A percentile compares a stretch with the other conserved stretches of the same genome.
Evolutionary conservation across 2,888 invertebrate species (phyloP).

Genomic region (Oxystoma pomonae): DNA sequence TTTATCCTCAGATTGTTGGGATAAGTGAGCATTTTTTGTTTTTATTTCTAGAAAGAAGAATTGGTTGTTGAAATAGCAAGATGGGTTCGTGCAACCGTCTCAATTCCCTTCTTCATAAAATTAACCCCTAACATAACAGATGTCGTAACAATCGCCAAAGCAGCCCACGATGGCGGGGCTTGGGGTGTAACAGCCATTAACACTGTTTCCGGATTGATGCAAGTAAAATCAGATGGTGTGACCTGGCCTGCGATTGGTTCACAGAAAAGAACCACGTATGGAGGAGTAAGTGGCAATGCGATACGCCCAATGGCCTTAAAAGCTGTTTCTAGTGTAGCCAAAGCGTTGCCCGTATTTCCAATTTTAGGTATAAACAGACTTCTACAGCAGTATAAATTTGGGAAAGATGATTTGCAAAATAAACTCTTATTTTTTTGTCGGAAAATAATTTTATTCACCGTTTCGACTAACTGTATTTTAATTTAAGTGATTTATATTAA

Average conservation of each 20-base stretch:
- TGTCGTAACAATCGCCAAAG: slow-evolving; percentile 81
- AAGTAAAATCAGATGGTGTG: slow-evolving; percentile 69
- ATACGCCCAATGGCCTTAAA: slow-evolving; percentile 90
- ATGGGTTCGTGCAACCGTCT: slow-evolving; percentile 84
- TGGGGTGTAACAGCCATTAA: slow-evolving; percentile 97
- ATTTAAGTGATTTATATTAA: too few species aligned
- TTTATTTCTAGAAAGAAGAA: slow-evolving; percentile 65
- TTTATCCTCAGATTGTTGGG: too few species aligned
- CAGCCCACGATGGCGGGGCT: slow-evolving; percentile 88
- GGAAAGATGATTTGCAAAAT: not conserved
- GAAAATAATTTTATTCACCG: slow-evolving; percentile 17
- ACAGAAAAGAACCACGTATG: slow-evolving; percentile 84
- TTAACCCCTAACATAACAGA: slow-evolving; percentile 97
- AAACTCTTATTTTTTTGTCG: not conserved
- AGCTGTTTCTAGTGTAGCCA: slow-evolving; percentile 86
- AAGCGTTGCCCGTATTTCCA: slow-evolving; percentile 80
- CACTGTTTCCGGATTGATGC: slow-evolving; percentile 94
- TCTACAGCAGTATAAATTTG: too few species aligned
- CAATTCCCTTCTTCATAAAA: slow-evolving; percentile 96
- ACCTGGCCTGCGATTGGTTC: slow-evolving; percentile 92
- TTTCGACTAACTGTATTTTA: too few species aligned
- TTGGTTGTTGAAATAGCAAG: slow-evolving; percentile 83
- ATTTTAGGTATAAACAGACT: slow-evolving; percentile 58
- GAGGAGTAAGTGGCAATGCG: slow-evolving; percentile 88
- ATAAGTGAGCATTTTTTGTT: not conserved